These are phyloP conservation scores for Lithophane ornitopus DNA, from an alignment of 2,888 invertebrate species.

Conservation along the genomic window DNA sequence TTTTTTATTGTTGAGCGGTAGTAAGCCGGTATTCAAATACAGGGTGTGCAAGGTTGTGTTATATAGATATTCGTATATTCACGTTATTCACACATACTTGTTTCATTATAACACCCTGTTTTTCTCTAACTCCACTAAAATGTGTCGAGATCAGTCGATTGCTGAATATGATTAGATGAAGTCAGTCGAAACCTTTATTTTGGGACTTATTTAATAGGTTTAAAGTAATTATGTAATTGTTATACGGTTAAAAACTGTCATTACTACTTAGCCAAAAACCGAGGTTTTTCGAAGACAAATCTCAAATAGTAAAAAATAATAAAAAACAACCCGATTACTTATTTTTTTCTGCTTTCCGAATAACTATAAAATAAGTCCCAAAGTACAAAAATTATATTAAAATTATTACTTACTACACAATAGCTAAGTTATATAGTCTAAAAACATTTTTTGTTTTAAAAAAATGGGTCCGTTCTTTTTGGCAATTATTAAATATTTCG, in stretches of 20 bases:
- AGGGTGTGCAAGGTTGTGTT: constrained; percentile 54
- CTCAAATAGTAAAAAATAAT: no score
- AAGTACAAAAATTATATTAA: constrained; percentile 59
- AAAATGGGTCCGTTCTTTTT: constrained; percentile 72
- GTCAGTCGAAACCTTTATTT: constrained; percentile 72
- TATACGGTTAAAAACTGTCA: background rate
- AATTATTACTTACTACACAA: constrained; percentile 66
- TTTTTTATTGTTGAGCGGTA: background rate
- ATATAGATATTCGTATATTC: constrained; percentile 48
- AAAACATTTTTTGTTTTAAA: constrained; percentile 63
- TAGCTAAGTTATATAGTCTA: constrained; percentile 66
- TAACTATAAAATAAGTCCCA: constrained; percentile 66
- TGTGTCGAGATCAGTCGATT: constrained; percentile 71
- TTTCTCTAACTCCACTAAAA: constrained; percentile 64
- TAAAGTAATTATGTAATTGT: background rate
- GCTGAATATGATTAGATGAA: constrained; percentile 68
- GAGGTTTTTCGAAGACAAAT: background rate
- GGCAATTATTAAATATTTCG: constrained; percentile 70
- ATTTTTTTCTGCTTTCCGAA: background rate
- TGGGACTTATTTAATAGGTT: constrained; percentile 64
- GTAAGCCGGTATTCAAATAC: constrained; percentile 53
- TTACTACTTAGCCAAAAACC: background rate
- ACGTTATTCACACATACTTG: constrained; percentile 49
- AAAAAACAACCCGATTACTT: no score
- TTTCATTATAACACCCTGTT: constrained; percentile 57